Conservation (phyloP, 2,888 invertebrate genomes). For the Xanthorhoe designata region DNA sequence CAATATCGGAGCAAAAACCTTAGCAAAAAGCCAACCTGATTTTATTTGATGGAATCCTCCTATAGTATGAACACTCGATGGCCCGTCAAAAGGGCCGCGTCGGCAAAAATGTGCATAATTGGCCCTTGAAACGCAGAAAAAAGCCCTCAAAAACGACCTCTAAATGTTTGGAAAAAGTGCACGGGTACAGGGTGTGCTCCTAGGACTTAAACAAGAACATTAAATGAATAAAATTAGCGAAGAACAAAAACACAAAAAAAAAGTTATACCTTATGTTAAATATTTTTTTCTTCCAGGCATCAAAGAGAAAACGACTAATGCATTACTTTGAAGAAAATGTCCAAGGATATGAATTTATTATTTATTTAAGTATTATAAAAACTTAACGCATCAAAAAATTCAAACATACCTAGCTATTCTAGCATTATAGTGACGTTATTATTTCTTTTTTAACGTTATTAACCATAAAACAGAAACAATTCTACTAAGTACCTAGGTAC, state of each 20-base stretch:
- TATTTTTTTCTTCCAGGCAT: too few species aligned
- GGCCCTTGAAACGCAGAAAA: conserved; percentile 74
- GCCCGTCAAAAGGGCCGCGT: conserved; percentile 76
- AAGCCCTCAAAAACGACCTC: conserved; percentile 82
- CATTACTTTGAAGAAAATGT: too few species aligned
- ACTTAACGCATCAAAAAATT: too few species aligned
- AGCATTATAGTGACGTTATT: too few species aligned
- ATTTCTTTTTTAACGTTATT: too few species aligned
- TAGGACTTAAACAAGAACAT: not conserved
- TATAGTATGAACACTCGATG: conserved; percentile 70
- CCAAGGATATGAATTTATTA: too few species aligned
- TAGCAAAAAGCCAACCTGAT: conserved; percentile 74
- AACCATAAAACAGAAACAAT: too few species aligned
- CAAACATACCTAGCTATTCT: too few species aligned
- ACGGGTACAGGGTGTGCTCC: conserved; percentile 67
- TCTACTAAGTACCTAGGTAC: not conserved
- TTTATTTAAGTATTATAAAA: too few species aligned
- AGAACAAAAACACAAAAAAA: not conserved
- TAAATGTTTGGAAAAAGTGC: conserved; percentile 83
- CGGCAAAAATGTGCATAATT: conserved; percentile 85
- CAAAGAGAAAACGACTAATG: too few species aligned
- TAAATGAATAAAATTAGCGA: not conserved
- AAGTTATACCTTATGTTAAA: too few species aligned
- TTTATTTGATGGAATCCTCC: conserved; percentile 83
- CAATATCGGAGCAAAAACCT: conserved; percentile 79